phyloP scores from a whole-genome alignment of 2,888 invertebrate genomes.

The Teleiodes luculella region DNA sequence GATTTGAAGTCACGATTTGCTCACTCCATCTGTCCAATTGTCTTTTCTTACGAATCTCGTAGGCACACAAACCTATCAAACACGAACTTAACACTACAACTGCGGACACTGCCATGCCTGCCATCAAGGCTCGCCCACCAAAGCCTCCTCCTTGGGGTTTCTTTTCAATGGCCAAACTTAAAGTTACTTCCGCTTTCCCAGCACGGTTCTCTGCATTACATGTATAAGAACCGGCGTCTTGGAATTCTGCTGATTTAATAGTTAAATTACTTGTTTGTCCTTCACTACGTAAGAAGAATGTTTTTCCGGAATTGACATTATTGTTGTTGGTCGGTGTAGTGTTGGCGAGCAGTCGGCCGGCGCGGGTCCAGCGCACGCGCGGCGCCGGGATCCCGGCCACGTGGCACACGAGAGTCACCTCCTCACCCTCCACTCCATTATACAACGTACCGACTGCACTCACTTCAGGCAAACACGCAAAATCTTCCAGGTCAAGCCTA shows the following conservation, averaged over 20 bases:
- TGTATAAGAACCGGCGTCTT: constrained; percentile 86
- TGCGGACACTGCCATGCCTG: constrained; percentile 84
- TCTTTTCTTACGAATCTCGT: constrained; percentile 81
- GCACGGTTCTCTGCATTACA: constrained; percentile 90
- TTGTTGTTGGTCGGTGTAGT: constrained; percentile 42
- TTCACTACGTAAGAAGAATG: constrained; percentile 82
- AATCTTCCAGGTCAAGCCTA: constrained; percentile 86
- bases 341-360: constrained; percentile 84
- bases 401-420: constrained; percentile 85
- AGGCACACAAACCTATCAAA: constrained; percentile 82
- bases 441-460: constrained; percentile 79
- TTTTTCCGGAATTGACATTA: constrained; percentile 75
- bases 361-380: constrained; percentile 84
- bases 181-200: constrained; percentile 85
- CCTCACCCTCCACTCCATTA: constrained; percentile 83
- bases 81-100: constrained; percentile 83
- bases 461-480: constrained; percentile 87
- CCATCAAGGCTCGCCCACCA: constrained; percentile 80
- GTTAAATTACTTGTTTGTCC: constrained; percentile 85
- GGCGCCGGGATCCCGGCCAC: constrained; percentile 86
- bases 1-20: constrained; percentile 69
- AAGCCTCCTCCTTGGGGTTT: constrained; percentile 79
- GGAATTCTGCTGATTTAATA: constrained; percentile 83
- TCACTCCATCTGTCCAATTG: constrained; percentile 74
- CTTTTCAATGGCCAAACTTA: constrained; percentile 84